Evolutionary conservation across 1,140 invertebrate species (phyloP).

Genomic region (Muscidifurax raptorellus): DNA sequence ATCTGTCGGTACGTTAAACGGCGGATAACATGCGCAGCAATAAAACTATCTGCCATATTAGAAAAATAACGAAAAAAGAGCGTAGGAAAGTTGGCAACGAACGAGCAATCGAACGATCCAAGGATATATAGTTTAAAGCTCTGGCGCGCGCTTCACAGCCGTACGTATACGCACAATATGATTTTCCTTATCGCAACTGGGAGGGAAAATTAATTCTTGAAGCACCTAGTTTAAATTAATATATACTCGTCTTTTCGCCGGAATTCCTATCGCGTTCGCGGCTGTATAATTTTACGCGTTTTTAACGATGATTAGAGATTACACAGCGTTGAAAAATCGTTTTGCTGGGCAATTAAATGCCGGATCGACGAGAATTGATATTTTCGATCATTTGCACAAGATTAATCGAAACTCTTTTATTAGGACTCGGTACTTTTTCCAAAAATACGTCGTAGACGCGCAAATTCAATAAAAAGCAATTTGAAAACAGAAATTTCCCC

Average conservation of each 20-base stretch:
- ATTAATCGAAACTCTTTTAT: neutral
- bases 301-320: slow-evolving; percentile 21
- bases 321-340: neutral
- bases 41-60: neutral
- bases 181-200: neutral
- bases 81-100: neutral
- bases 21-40: neutral
- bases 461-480: too few relatives aligned
- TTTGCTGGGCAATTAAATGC: neutral
- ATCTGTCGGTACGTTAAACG: neutral
- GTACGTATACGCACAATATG: neutral
- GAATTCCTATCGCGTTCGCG: neutral
- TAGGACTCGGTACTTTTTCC: too few relatives aligned
- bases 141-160: neutral
- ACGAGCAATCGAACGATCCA: neutral
- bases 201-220: neutral
- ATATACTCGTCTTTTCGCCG: neutral
- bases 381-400: too few relatives aligned
- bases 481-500: too few relatives aligned
- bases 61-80: neutral
- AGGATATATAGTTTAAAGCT: neutral
- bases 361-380: neutral
- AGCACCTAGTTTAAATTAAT: slow-evolving; percentile 21
- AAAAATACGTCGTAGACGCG: too few relatives aligned
- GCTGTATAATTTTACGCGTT: slow-evolving; percentile 2